Conservation (phyloP, 35 echinoderm and acorn worm species). For the Nesometra sesokonis region DNA sequence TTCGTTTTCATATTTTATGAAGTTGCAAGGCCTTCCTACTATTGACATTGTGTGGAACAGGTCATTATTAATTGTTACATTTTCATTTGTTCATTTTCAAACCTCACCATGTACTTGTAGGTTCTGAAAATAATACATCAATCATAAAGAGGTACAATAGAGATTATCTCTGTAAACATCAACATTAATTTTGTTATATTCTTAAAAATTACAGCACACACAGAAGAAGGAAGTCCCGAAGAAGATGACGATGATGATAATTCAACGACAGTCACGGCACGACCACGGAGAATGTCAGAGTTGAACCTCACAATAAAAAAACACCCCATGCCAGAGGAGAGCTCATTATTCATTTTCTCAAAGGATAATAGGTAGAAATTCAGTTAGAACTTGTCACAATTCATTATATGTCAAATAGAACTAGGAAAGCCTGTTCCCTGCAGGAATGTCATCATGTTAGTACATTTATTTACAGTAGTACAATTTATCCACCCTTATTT, state of each 20-base stretch:
- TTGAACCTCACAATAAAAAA: constrained; percentile 62
- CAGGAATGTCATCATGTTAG: background rate
- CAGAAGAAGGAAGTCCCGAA: constrained; percentile 47
- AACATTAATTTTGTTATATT: too few species aligned
- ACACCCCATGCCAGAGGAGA: constrained; percentile 65
- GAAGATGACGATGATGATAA: constrained; percentile 88
- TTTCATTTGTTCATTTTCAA: too few species aligned
- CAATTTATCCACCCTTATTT: background rate
- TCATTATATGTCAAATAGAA: too few species aligned
- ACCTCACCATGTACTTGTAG: too few species aligned
- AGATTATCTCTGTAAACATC: too few species aligned
- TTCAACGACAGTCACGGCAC: constrained; percentile 57
- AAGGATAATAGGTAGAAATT: constrained; percentile 47
- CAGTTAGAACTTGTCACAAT: background rate
- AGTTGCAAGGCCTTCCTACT: too few species aligned
- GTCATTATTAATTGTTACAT: too few species aligned
- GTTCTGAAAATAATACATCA: too few species aligned
- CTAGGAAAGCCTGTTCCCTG: too few species aligned
- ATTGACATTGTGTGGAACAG: too few species aligned
- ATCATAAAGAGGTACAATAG: too few species aligned
- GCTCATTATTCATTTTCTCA: constrained; percentile 83
- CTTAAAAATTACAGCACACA: background rate
- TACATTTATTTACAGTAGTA: background rate
- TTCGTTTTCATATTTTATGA: too few species aligned
- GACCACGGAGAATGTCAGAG: constrained; percentile 81